Conservation (phyloP, 2,113 vertebrate species). For the Stomatorhinus ivindoensis region DNA sequence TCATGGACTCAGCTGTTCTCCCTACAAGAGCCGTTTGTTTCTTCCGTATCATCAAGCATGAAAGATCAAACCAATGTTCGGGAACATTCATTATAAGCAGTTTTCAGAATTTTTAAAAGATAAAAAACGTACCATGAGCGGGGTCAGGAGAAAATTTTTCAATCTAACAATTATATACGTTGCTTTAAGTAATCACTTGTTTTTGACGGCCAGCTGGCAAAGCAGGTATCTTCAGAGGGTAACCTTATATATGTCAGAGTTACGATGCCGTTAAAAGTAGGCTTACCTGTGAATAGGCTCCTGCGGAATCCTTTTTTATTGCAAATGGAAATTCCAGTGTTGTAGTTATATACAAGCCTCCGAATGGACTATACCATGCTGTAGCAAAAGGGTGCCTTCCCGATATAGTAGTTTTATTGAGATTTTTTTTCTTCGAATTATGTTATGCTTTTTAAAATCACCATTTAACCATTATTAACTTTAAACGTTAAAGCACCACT, state of each 20-base stretch:
- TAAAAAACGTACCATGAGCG: neutral
- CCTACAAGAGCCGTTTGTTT: neutral
- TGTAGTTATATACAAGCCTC: slow-evolving; percentile 14
- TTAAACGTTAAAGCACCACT: neutral
- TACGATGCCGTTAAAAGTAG: neutral
- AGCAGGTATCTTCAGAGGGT: neutral
- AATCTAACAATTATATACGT: neutral
- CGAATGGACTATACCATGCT: slow-evolving; percentile 18
- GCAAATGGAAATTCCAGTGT: slow-evolving; percentile 31
- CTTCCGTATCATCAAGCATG: neutral
- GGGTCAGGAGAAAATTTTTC: neutral
- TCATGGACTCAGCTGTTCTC: neutral
- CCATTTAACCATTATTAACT: neutral
- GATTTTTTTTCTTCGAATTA: neutral
- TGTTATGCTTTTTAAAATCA: neutral
- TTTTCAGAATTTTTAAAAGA: neutral
- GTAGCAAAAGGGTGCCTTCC: neutral
- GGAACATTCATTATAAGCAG: neutral
- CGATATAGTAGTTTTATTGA: neutral
- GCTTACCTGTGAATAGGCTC: neutral
- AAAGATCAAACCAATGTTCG: neutral
- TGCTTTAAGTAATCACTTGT: neutral
- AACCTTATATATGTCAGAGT: neutral
- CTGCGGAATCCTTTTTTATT: neutral
- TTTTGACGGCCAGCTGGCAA: neutral